Evolutionary conservation across 2,797 vertebrate species (phyloP).

Genomic region (Cetoscarus ocellatus): DNA sequence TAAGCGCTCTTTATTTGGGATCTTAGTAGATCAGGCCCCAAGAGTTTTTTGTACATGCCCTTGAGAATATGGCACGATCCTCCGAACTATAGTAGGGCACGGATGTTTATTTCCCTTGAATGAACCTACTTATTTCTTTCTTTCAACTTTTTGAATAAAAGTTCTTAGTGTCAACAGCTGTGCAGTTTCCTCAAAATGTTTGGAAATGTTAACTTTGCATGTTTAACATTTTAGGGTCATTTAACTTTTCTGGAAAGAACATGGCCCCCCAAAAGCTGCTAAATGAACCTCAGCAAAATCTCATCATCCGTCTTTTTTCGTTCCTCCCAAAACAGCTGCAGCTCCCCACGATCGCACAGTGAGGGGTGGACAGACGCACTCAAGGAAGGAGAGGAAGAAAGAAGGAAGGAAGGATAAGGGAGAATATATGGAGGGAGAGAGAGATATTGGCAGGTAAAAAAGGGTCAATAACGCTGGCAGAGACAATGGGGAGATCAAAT

Average conservation of each 20-base stretch:
- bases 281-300: constrained; percentile 68
- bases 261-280: constrained; percentile 60
- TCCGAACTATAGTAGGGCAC: too few relatives aligned
- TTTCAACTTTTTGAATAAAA: not conserved
- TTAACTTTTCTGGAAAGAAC: constrained; percentile 44
- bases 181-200: constrained; percentile 27
- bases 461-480: constrained; percentile 32
- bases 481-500: constrained; percentile 51
- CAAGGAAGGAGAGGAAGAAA: constrained; percentile 22
- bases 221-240: constrained; percentile 35
- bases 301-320: constrained; percentile 52
- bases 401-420: constrained; percentile 1
- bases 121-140: too few relatives aligned
- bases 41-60: too few relatives aligned
- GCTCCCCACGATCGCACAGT: constrained; percentile 48
- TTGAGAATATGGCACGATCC: too few relatives aligned
- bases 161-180: constrained; percentile 9
- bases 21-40: too few relatives aligned
- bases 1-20: too few relatives aligned
- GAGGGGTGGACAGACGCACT: constrained; percentile 47
- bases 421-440: constrained; percentile 1
- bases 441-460: constrained; percentile 39
- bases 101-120: too few relatives aligned
- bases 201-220: constrained; percentile 16
- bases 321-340: constrained; percentile 66